Base-by-base conservation (phyloP, 2,797 vertebrate species). In the Kryptopterus vitreolus region DNA sequence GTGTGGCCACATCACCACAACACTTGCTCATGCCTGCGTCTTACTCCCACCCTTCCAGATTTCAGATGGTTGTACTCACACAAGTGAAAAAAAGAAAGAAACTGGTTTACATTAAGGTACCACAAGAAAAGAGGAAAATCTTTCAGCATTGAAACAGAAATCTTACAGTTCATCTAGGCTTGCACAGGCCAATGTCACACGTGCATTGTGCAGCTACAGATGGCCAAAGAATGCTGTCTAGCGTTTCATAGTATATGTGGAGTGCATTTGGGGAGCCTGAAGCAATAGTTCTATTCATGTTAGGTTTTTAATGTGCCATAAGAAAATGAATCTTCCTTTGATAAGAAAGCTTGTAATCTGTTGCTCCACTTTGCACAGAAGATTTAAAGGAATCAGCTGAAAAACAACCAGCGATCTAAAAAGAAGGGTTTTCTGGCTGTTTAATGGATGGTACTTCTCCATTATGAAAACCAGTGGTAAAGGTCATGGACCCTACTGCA, bases 61-160 rank as follows among this genome's bases (percentile, higher is more conserved):
- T 79, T 79, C 72, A 79, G 57, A 69, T 79, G 72, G 81, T 76
- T 83, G 20, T 20, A 33, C 72, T 75, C 77, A 71, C 70, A 79
- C 33, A 13, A 26, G 29, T n/a, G 24, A 53, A 58, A 73, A 43
- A 43, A 43, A 43, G 29, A 61, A 63, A 55, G 29, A 61, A 63
- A 55, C 77, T 83, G 81, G 81, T 63, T 46, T 70, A 50, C 57
- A 83, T 83, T 79, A 79, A 76, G 77, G 77, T 83, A 61, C 81
- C 81, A 83, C 81, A 83, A 76, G 77, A 83, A 79, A 76, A 83
- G 81, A 46, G 46, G 35, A 76, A 50, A 33, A 38, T 20, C 33
- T 82, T 78, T 71, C 9, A 68, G 10, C 78, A 50, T 52, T 74
- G 57, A 72, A 80, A 57, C 62, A 26, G 31, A 82, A 38, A 52